Conservation (phyloP, 2,888 invertebrate genomes). For the Petrolisthes cinctipes region DNA sequence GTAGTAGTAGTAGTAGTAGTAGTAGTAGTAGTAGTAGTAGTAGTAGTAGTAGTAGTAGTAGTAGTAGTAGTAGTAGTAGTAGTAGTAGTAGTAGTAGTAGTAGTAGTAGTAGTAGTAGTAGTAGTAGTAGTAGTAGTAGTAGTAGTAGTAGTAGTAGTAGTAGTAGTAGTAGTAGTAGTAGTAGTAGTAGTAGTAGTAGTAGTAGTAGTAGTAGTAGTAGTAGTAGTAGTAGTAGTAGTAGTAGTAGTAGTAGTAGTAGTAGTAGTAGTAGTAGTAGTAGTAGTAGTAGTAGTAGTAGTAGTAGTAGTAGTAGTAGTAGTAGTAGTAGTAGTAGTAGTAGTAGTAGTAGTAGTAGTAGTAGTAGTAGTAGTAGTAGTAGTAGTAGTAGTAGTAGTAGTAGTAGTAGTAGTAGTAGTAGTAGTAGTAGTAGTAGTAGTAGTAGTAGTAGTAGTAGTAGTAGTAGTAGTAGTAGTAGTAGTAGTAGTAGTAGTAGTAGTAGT, state of each 20-base stretch:
- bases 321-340: constrained; percentile 35
- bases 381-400: constrained; percentile 26
- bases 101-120: constrained; percentile 20
- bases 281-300: constrained; percentile 33
- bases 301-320: constrained; percentile 37
- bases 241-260: constrained; percentile 26
- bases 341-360: constrained; percentile 36
- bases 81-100: constrained; percentile 1
- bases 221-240: constrained; percentile 26
- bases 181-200: constrained; percentile 26
- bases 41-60: constrained; percentile 22
- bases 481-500: constrained; percentile 9
- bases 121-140: constrained; percentile 26
- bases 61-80: constrained; percentile 20
- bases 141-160: constrained; percentile 26
- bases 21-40: constrained; percentile 24
- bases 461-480: constrained; percentile 24
- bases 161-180: constrained; percentile 26
- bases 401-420: constrained; percentile 26
- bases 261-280: constrained; percentile 28
- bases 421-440: constrained; percentile 26
- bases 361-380: constrained; percentile 26
- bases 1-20: constrained; percentile 26
- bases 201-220: constrained; percentile 26
- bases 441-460: constrained; percentile 26